Evolutionary conservation across 2,113 vertebrate species (phyloP).

Genomic region (Coregonus clupeaformis): DNA sequence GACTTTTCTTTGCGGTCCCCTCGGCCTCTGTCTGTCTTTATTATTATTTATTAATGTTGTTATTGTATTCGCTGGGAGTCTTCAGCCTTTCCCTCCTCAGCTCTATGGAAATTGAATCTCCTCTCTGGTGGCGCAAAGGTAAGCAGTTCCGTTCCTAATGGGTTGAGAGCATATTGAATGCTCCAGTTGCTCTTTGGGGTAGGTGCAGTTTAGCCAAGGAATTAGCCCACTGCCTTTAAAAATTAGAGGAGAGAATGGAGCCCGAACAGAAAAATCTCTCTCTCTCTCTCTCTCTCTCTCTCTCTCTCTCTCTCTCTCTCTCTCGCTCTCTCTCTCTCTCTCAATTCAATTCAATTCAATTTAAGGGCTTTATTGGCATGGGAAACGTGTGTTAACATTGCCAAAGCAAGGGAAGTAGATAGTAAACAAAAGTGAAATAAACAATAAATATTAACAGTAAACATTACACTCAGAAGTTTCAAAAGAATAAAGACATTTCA

Average conservation of each 20-base stretch:
- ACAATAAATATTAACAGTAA: no score
- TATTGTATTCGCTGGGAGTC: constrained; percentile 58
- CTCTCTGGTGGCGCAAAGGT: constrained; percentile 47
- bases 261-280: no score
- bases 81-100: constrained; percentile 47
- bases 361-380: no score
- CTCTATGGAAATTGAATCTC: constrained; percentile 64
- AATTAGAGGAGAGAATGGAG: constrained; percentile 38
- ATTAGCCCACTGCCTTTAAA: constrained; percentile 55
- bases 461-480: no score
- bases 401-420: no score
- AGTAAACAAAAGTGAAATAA: no score
- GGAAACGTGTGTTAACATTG: no score
- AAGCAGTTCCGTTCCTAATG: constrained; percentile 57
- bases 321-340: no score
- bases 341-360: no score
- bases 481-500: no score
- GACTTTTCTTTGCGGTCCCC: constrained; percentile 43
- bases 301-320: no score
- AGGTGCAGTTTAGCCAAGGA: constrained; percentile 55
- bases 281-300: no score
- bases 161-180: constrained; percentile 60
- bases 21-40: constrained; percentile 48
- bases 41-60: constrained; percentile 70
- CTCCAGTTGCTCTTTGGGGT: constrained; percentile 52